Conservation (phyloP, 2,113 vertebrate species). For the Hydropotes inermis region DNA sequence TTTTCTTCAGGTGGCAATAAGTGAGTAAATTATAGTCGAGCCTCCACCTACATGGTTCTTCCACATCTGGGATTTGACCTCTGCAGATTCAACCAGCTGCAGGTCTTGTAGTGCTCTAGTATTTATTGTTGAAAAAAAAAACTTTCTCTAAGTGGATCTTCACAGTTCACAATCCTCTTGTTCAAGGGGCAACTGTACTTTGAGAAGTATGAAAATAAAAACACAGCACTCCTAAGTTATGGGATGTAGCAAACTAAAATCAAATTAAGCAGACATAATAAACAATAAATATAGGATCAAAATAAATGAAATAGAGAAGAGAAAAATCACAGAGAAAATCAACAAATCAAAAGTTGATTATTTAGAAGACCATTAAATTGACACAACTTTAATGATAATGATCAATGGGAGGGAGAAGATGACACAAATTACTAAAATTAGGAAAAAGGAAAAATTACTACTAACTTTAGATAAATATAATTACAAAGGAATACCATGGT, state of each 20-base stretch:
- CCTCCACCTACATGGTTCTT: neutral
- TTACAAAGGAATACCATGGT: neutral
- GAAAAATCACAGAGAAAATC: neutral
- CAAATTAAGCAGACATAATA: neutral
- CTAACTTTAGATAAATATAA: neutral
- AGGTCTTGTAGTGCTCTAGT: neutral
- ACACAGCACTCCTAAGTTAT: neutral
- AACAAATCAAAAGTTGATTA: neutral
- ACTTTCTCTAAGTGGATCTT: neutral
- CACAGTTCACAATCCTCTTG: neutral
- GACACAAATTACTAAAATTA: neutral
- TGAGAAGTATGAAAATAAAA: neutral
- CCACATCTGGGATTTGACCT: neutral
- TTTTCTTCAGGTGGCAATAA: neutral
- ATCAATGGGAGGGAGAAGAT: neutral
- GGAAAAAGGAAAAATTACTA: neutral
- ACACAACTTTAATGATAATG: neutral
- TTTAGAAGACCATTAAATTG: neutral
- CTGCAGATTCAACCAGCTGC: neutral
- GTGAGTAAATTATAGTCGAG: neutral
- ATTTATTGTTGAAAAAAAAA: neutral
- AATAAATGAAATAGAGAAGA: neutral
- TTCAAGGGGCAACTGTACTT: neutral
- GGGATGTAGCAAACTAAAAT: neutral
- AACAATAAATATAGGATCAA: neutral